Base-by-base conservation (phyloP, 1,140 invertebrate genomes). In the Ceratosolen solmsi region DNA sequence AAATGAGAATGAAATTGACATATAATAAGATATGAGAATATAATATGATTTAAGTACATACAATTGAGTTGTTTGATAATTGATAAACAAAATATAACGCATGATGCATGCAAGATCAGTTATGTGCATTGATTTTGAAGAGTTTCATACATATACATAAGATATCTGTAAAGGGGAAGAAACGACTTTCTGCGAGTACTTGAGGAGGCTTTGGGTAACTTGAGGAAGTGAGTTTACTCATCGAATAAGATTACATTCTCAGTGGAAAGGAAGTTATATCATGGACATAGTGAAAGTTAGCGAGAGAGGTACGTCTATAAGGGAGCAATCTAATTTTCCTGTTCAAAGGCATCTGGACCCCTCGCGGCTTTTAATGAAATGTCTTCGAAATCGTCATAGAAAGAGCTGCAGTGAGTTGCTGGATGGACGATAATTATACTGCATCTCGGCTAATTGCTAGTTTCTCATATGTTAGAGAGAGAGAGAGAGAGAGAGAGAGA, bases 171-270 rank as follows among this genome's bases (percentile, higher is more conserved):
- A 11, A 70, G 36, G 8, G 3, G 3, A 70, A 25, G 38, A 38
- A 68, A 38, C 4, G 63, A 38, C 11, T 68, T 68, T 71, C n/a
- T 15, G 5, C 17, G 49, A 54, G 49, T 17, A 73, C 4, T 73
- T 56, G 9, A 30, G 27, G 30, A 30, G 30, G 49, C 46, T 56
- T 56, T 56, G 27, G 30, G 15, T 5, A 58, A 56, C 22, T 54
- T 9, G 30, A 38, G 27, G 33, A 15, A 56, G 30, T 58, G 30
- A 58, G 9, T 36, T 38, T 13, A 38, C 27, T 58, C 51, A 2
- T 36, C 33, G 49, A 58, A 75, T 75, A 75, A 58, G 72, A 75
- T 75, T 75, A 58, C 33, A 75, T 75, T 75, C 36, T 75, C 22
- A 11, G 41, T 25, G 38, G 36, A 71, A 73, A 73, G 33, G 72